These are phyloP conservation scores for Callorhinus ursinus DNA, from an alignment of 2,113 vertebrate genomes.

Conservation along the genomic window DNA sequence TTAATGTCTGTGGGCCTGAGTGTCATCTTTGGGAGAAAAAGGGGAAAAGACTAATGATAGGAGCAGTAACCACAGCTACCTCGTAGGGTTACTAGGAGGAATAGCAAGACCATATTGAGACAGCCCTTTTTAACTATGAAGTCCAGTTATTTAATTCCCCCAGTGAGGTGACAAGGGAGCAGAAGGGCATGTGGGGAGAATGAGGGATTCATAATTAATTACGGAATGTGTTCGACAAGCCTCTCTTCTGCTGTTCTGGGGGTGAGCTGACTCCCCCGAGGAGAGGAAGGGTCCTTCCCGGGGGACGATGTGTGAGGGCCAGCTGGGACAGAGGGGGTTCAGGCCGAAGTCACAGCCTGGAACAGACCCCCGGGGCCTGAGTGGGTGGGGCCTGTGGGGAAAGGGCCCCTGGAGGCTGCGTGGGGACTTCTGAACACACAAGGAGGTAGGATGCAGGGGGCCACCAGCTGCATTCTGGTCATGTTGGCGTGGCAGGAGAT, in stretches of 20 bases:
- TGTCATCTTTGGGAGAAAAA: background rate
- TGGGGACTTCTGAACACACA: fast-evolving
- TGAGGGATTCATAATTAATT: background rate
- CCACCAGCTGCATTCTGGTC: fast-evolving
- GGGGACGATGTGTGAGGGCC: fast-evolving
- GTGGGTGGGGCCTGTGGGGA: background rate
- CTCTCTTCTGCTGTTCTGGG: background rate
- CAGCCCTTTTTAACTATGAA: background rate
- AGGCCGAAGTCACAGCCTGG: no score
- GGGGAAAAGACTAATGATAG: fast-evolving
- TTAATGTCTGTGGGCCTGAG: background rate
- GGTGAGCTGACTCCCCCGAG: background rate
- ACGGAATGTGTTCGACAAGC: background rate
- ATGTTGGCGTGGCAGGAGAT: fast-evolving
- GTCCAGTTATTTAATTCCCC: background rate
- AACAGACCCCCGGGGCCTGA: no score
- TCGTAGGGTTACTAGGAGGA: background rate
- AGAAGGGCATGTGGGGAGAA: background rate
- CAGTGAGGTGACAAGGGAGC: background rate
- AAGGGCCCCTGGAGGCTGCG: fast-evolving
- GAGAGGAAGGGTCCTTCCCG: fast-evolving
- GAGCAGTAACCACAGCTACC: background rate
- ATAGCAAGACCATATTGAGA: fast-evolving
- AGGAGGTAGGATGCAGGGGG: fast-evolving
- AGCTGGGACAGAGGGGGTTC: fast-evolving